Evolutionary conservation across 2,797 vertebrate species (phyloP).

Genomic region (Tokudaia tokunoshimensis): DNA sequence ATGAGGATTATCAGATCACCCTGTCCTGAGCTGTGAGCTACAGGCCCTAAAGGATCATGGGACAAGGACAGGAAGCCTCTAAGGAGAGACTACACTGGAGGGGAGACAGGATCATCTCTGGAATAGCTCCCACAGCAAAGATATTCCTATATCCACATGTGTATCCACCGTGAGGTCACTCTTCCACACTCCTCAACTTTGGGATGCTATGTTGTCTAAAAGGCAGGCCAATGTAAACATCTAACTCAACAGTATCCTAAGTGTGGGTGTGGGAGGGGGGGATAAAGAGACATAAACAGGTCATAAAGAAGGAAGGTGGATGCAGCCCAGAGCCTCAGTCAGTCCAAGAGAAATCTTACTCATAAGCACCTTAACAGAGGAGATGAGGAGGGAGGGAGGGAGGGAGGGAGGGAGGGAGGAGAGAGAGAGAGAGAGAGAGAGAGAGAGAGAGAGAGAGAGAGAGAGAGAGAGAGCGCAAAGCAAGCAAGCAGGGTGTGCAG

Average conservation of each 20-base stretch:
- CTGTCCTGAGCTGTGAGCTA: background rate
- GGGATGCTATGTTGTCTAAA: background rate
- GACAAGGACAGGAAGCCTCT: background rate
- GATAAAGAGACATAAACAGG: background rate
- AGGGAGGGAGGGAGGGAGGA: too few relatives aligned
- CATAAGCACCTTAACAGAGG: background rate
- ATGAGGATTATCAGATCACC: background rate
- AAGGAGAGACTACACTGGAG: background rate
- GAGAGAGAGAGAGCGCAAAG: background rate
- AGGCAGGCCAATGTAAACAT: background rate
- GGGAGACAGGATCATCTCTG: background rate
- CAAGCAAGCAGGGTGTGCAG: background rate
- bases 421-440: background rate
- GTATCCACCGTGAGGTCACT: fast-evolving
- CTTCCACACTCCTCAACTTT: too few relatives aligned
- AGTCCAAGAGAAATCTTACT: background rate
- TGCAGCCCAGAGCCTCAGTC: background rate
- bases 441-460: background rate
- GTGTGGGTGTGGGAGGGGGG: background rate
- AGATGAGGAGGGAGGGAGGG: background rate
- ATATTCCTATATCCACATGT: fast-evolving
- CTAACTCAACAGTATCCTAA: background rate
- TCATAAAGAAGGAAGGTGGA: fast-evolving
- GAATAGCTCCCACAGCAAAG: background rate
- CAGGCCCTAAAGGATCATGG: background rate